Evolutionary conservation across 2,888 invertebrate species (phyloP), one percentile per base, ranked within the genome.

Genomic region (Pachydiplax longipennis): DNA sequence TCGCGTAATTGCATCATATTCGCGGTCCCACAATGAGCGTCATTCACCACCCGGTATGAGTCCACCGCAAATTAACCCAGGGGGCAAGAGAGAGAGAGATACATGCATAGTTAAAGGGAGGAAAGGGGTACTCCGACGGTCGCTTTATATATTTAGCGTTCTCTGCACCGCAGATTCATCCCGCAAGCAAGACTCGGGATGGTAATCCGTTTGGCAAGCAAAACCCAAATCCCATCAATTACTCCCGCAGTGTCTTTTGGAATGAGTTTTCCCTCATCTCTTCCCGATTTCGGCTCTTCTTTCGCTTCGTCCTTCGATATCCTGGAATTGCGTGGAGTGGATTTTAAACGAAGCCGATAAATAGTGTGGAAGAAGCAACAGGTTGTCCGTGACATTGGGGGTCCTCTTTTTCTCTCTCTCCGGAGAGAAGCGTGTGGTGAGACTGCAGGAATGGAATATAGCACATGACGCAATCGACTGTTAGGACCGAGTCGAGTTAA

Each of bases 351-450:
- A 12, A 31, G 61, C 87, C 87, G 87, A 83, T 83, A 58, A 83
- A 58, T 83, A 58, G 65, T 37, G 61, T 35, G 87, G 37, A 35
- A 10, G 61, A 37, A 61, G 87, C 87, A 87, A 87, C 87, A 87
- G 87, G 87, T 87, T 87, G 87, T 40, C 61, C 87, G 87, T 65
- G 83, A 83, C 83, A 83, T 83, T 83, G 83, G 3, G 61, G 73
- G 25, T 8, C 73, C 31, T 0, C 25, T 65, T 13, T 25, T 61
- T 61, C 22, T 61, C 61, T n/a, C 61, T 61, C 61, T 22, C 65
- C 65, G 65, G 65, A 65, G 65, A 65, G 65, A 65, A 44, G 44
- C 44, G 44, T 44, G 44, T 44, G 44, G 44, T 10, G 44, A 44
- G 44, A 44, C 4, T 10, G 44, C 44, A 44, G 44, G 44, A 44